Conservation (phyloP, 2,797 vertebrate species). For the Calcarius lapponicus region DNA sequence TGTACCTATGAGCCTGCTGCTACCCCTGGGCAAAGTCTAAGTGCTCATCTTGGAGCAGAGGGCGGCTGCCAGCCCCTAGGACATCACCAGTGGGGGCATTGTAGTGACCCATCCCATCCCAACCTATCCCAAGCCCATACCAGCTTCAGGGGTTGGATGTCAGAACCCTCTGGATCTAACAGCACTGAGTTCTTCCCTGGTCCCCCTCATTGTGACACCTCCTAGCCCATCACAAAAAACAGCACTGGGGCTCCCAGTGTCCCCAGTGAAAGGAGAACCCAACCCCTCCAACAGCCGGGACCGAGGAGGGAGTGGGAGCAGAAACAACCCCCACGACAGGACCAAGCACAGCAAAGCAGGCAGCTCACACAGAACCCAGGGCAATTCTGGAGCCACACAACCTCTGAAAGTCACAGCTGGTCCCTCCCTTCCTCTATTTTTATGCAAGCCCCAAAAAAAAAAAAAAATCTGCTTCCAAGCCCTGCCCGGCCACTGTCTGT, state of each 20-base stretch:
- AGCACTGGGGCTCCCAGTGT: too few species aligned
- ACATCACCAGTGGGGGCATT: fast-evolving
- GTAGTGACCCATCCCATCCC: background rate
- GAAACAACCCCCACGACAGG: background rate
- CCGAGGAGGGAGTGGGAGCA: background rate
- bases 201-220: background rate
- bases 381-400: background rate
- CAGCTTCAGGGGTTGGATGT: background rate
- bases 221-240: fast-evolving
- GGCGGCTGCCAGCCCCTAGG: background rate
- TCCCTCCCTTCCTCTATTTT: constrained; percentile 66
- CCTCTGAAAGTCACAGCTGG: constrained; percentile 49
- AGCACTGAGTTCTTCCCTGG: background rate
- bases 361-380: background rate
- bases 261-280: background rate
- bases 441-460: background rate
- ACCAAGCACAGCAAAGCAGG: background rate
- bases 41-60: background rate
- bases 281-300: background rate
- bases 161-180: background rate
- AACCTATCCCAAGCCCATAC: background rate
- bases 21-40: background rate
- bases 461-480: background rate
- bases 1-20: background rate
- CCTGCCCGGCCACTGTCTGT: background rate